Conservation (phyloP, 2,888 invertebrate genomes). For the Eurytoma adleriae region DNA sequence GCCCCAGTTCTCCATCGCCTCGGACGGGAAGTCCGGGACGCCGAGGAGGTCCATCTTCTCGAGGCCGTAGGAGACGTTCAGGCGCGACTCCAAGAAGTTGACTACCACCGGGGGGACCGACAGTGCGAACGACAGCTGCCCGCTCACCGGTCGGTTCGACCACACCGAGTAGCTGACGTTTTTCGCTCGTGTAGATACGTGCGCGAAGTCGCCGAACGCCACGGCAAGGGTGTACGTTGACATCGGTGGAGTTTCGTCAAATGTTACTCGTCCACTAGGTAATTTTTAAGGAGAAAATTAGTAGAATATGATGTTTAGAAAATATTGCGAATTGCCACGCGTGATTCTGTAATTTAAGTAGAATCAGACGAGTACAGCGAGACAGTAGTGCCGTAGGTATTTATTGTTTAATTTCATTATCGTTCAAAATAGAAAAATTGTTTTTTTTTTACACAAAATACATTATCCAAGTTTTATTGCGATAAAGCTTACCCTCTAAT, state of each 20-base stretch:
- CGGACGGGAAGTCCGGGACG: conserved; percentile 54
- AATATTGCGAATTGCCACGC: no score
- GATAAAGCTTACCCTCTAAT: conserved; percentile 1
- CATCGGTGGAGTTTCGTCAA: conserved; percentile 89
- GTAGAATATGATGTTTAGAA: no score
- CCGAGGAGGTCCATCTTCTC: conserved; percentile 86
- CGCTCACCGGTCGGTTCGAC: conserved; percentile 37
- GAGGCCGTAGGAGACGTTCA: conserved; percentile 79
- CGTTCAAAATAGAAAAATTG: no score
- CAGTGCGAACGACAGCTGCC: conserved; percentile 50
- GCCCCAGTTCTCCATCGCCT: conserved; percentile 62
- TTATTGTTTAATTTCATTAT: no score
- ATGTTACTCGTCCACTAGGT: conserved; percentile 72
- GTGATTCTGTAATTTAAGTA: no score
- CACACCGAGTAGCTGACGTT: conserved; percentile 43
- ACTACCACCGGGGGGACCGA: conserved; percentile 41
- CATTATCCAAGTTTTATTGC: no score
- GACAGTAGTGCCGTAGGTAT: no score
- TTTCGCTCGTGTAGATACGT: conserved; percentile 19
- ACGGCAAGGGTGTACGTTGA: conserved; percentile 94
- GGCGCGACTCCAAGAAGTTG: conserved; percentile 40
- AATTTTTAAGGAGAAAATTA: no score
- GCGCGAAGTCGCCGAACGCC: conserved; percentile 85
- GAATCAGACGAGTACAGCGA: no score
- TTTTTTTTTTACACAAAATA: no score